Conservation (phyloP, 2,888 invertebrate species). For the Noctua janthe region DNA sequence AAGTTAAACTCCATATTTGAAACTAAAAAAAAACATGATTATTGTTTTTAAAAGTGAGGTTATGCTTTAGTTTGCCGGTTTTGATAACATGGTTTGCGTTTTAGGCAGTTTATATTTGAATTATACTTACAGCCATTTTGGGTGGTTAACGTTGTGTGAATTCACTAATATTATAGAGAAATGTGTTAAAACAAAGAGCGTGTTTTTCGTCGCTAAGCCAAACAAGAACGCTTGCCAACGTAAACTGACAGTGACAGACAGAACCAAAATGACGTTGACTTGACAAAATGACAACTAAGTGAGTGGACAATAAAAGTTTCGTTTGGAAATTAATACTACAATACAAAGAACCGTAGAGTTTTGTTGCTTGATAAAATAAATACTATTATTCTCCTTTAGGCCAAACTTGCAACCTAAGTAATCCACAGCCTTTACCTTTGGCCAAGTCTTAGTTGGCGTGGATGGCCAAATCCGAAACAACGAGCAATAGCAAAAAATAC, state of each 20-base stretch:
- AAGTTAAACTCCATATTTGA: background rate
- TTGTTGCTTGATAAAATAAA: background rate
- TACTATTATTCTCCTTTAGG: background rate
- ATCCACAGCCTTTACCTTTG: too few species aligned
- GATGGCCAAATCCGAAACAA: too few species aligned
- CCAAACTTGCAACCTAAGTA: too few species aligned
- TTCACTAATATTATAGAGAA: constrained; percentile 20
- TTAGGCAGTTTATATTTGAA: background rate
- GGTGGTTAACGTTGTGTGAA: constrained; percentile 6
- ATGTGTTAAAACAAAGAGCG: constrained; percentile 42
- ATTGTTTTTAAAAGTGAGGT: constrained; percentile 59
- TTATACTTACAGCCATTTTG: constrained; percentile 77
- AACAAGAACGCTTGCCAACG: constrained; percentile 50
- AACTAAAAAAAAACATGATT: constrained; percentile 43
- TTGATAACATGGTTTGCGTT: background rate
- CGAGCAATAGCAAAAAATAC: too few species aligned
- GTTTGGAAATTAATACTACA: constrained; percentile 28
- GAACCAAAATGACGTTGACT: constrained; percentile 1
- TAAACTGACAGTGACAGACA: constrained; percentile 44
- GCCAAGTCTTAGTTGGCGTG: too few species aligned
- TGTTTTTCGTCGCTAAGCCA: constrained; percentile 62
- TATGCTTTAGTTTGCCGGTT: constrained; percentile 55
- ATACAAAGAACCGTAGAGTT: background rate
- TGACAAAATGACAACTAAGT: background rate
- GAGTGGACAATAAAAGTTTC: background rate